These are phyloP conservation scores for Ashinkailepas kermadecensis DNA, from an alignment of 2,888 invertebrate genomes.

Conservation along the genomic window DNA sequence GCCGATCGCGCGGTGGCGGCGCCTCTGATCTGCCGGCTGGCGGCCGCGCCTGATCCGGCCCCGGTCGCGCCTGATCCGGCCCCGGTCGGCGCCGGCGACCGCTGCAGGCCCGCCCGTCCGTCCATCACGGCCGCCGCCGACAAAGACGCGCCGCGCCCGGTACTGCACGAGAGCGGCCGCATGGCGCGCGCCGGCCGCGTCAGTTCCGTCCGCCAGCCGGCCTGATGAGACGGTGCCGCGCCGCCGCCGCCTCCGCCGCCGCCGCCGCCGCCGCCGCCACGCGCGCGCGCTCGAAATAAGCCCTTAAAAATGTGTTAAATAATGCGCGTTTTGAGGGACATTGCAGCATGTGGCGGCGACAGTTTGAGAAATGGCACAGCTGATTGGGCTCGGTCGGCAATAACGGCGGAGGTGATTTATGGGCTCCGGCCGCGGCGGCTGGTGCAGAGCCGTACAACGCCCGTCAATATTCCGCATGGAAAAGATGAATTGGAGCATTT, in stretches of 20 bases:
- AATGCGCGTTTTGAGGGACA: constrained; percentile 23
- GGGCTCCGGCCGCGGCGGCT: background rate
- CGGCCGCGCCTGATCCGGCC: no score
- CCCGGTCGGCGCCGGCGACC: no score
- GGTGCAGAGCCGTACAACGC: background rate
- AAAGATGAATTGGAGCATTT: constrained; percentile 20
- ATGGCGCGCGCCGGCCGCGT: no score
- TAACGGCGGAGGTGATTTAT: background rate
- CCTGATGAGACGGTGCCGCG: background rate
- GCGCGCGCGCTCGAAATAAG: background rate
- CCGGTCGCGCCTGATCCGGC: no score
- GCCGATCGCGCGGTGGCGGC: no score
- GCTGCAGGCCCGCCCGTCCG: no score
- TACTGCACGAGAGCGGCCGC: no score
- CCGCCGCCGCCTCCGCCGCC: background rate
- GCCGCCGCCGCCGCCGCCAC: no score
- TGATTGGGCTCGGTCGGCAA: constrained; percentile 9
- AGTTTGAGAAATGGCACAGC: constrained; percentile 18
- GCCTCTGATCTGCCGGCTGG: no score
- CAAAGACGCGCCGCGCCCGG: no score
- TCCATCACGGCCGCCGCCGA: no score
- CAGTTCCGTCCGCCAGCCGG: no score
- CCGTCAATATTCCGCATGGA: constrained; percentile 7
- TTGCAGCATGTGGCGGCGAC: constrained; percentile 21
- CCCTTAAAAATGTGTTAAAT: background rate